Conservation (phyloP, 2,888 invertebrate genomes). For the Ochropacha duplaris region DNA sequence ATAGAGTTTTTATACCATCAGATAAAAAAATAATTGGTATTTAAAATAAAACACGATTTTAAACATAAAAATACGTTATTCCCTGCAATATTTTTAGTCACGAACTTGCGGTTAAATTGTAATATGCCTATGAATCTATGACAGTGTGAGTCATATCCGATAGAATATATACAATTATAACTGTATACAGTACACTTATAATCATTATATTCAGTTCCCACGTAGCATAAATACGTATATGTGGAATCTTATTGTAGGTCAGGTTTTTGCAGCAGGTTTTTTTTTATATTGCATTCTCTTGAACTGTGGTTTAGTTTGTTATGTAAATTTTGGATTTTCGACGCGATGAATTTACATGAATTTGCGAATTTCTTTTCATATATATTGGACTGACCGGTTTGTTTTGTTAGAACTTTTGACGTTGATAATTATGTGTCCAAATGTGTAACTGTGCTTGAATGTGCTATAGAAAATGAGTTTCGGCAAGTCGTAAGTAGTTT, state of each 20-base stretch:
- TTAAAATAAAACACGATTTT: not conserved
- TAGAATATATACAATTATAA: slow-evolving; percentile 13
- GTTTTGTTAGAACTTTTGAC: not conserved
- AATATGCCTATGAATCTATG: slow-evolving; percentile 2
- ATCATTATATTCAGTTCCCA: slow-evolving; percentile 26
- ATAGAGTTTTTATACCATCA: not conserved
- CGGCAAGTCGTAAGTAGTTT: not conserved
- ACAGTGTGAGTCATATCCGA: slow-evolving; percentile 29
- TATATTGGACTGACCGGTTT: not conserved
- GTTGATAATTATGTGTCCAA: not conserved
- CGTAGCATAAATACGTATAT: slow-evolving; percentile 24
- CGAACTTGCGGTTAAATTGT: slow-evolving; percentile 9
- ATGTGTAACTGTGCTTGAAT: not conserved
- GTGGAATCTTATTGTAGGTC: slow-evolving; percentile 46
- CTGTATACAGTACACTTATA: slow-evolving; percentile 13
- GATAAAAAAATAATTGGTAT: not conserved
- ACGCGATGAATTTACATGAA: not conserved
- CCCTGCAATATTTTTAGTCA: slow-evolving; percentile 14
- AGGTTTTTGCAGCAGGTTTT: slow-evolving; percentile 45
- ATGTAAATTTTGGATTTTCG: slow-evolving; percentile 1
- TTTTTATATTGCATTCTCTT: slow-evolving; percentile 9
- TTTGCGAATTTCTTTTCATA: not conserved
- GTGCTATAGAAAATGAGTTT: not conserved
- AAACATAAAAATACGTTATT: slow-evolving; percentile 12
- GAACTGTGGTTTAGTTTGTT: slow-evolving; percentile 2